A percentile compares a stretch with the other conserved stretches of the same genome.
Evolutionary conservation across 53 echinoderm and acorn worm genomes (phyloP).

Genomic region (Hippasteria phrygiana): DNA sequence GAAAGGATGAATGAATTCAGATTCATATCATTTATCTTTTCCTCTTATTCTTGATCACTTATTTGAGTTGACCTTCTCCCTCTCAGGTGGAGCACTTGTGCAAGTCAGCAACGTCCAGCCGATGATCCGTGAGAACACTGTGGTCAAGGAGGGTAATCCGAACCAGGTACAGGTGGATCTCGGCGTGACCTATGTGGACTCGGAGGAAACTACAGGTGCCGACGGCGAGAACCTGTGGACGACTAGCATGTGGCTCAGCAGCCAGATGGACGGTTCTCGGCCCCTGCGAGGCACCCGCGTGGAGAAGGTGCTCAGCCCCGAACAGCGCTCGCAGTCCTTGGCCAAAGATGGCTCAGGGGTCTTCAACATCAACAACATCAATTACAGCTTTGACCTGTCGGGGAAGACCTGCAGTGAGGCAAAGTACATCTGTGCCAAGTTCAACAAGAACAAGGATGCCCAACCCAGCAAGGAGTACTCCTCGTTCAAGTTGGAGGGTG

Average conservation of each 20-base stretch:
- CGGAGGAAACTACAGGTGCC: conserved; percentile 53
- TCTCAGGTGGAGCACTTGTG: conserved; percentile 72
- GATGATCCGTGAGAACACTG: conserved; percentile 36
- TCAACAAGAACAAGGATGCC: conserved; percentile 71
- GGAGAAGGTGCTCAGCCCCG: conserved; percentile 68
- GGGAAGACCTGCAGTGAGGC: conserved; percentile 78
- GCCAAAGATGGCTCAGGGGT: conserved; percentile 59
- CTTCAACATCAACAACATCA: conserved; percentile 74
- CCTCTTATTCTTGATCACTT: not conserved
- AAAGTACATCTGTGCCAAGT: conserved; percentile 83
- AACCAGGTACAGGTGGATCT: conserved; percentile 73
- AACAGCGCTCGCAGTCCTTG: conserved; percentile 67
- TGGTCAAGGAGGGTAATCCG: conserved; percentile 74
- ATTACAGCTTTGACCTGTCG: conserved; percentile 81
- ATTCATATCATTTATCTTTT: no score
- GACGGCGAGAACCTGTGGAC: conserved; percentile 82
- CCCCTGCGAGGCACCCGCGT: conserved; percentile 48
- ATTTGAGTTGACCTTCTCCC: not conserved
- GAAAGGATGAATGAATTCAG: no score
- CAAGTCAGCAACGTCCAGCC: conserved; percentile 57
- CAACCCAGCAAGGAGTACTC: conserved; percentile 59
- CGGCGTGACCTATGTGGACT: conserved; percentile 72
- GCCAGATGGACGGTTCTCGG: conserved; percentile 66
- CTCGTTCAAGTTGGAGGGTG: conserved; percentile 76
- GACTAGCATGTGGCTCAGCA: conserved; percentile 73